Percentiles rank a stretch among this genome's conserved stretches.
Conservation (phyloP, 2,888 invertebrate genomes). For the Cantharis rufa region DNA sequence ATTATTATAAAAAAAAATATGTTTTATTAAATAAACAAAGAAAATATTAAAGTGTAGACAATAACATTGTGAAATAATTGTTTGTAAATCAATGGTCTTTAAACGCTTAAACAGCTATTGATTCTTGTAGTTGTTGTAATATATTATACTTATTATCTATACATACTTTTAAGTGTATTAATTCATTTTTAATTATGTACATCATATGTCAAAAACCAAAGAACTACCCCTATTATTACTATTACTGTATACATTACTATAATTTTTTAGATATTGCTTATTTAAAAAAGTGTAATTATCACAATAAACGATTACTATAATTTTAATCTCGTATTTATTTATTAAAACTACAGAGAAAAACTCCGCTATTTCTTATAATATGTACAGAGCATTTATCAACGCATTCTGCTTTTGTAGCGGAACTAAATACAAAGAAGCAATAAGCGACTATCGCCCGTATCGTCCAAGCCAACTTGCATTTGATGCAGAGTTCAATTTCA, state of each 20-base stretch:
- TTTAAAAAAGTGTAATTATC: constrained; percentile 40
- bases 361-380: not conserved
- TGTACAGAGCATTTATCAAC: constrained; percentile 33
- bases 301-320: constrained; percentile 29
- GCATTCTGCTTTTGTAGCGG: constrained; percentile 28
- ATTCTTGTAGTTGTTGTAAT: constrained; percentile 44
- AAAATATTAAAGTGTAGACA: constrained; percentile 51
- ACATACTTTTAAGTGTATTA: constrained; percentile 39
- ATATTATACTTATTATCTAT: constrained; percentile 29
- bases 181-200: constrained; percentile 40
- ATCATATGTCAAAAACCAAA: constrained; percentile 48
- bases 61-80: constrained; percentile 49
- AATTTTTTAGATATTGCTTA: constrained; percentile 51
- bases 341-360: not conserved
- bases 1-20: constrained; percentile 3
- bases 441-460: constrained; percentile 31
- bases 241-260: constrained; percentile 38
- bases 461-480: constrained; percentile 22
- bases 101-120: constrained; percentile 42
- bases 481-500: constrained; percentile 15
- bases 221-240: constrained; percentile 32
- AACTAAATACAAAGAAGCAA: constrained; percentile 28
- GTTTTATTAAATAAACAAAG: constrained; percentile 7
- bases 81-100: constrained; percentile 46
- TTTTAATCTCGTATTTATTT: not conserved